These are phyloP conservation scores for Papilio elwesi DNA, from an alignment of 2,888 invertebrate species.

Conservation along the genomic window DNA sequence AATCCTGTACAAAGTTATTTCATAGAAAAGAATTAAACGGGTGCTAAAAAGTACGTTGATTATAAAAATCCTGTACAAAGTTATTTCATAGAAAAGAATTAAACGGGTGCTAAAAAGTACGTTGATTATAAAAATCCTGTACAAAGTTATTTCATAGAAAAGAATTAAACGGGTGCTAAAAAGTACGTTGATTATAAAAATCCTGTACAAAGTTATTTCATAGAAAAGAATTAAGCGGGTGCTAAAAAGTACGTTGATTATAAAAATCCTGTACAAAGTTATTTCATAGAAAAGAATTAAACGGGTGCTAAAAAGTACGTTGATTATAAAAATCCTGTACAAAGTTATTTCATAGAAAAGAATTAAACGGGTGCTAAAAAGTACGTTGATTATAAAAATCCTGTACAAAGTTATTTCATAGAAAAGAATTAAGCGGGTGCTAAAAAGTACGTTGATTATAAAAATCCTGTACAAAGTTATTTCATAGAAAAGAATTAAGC, in stretches of 20 bases:
- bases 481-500: slow-evolving; percentile 7
- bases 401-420: neutral
- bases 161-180: neutral
- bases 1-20: neutral
- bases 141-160: neutral
- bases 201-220: neutral
- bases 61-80: too few species aligned
- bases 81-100: slow-evolving; percentile 2
- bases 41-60: neutral
- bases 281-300: slow-evolving; percentile 4
- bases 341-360: neutral
- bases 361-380: neutral
- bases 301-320: neutral
- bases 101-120: neutral
- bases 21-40: slow-evolving; percentile 8
- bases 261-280: too few species aligned
- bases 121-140: too few species aligned
- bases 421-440: neutral
- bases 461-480: too few species aligned
- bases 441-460: neutral
- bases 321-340: too few species aligned
- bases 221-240: slow-evolving; percentile 3
- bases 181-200: neutral
- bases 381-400: too few species aligned
- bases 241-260: neutral